Conservation (phyloP, 2,888 invertebrate species). For the Ischnura elegans region DNA sequence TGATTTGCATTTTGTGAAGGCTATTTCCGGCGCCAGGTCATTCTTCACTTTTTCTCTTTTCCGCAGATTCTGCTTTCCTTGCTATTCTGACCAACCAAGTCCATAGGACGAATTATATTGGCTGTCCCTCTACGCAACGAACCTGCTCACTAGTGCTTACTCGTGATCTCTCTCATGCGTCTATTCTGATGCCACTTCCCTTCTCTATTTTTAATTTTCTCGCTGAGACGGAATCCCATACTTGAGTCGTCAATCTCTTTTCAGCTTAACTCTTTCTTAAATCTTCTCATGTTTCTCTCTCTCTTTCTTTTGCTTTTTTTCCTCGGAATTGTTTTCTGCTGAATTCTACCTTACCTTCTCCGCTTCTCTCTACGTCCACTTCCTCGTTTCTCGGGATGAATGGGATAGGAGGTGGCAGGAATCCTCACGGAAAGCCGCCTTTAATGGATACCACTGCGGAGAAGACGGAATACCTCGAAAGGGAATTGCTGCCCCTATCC, state of each 20-base stretch:
- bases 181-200: background rate
- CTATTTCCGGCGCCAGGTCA: too few species aligned
- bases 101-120: too few species aligned
- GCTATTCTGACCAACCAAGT: too few species aligned
- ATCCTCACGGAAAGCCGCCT: background rate
- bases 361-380: background rate
- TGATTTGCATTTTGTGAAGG: too few species aligned
- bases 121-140: too few species aligned
- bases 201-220: background rate
- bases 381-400: background rate
- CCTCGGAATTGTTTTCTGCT: background rate
- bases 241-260: slow-evolving; percentile 48
- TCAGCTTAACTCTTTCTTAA: background rate
- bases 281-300: background rate
- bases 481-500: background rate
- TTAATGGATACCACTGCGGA: background rate
- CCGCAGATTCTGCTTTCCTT: too few species aligned
- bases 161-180: background rate
- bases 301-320: background rate
- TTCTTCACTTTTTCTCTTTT: too few species aligned
- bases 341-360: background rate
- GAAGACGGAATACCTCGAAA: background rate
- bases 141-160: too few species aligned
- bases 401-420: background rate
- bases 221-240: background rate